These are phyloP conservation scores for Ypsolopha sequella DNA, from an alignment of 2,888 invertebrate genomes.

Conservation along the genomic window DNA sequence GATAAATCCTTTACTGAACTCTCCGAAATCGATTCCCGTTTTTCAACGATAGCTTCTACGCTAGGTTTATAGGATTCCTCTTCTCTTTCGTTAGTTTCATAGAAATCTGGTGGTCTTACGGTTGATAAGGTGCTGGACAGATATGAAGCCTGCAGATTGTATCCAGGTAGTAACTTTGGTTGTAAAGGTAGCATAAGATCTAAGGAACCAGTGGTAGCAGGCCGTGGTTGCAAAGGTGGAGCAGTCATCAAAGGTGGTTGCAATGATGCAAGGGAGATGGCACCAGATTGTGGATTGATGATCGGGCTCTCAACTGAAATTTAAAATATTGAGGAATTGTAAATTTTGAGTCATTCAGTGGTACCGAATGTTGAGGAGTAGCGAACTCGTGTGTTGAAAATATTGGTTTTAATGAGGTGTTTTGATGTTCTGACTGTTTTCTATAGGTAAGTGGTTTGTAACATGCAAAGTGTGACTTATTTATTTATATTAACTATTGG, in stretches of 20 bases:
- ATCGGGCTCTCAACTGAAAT: slow-evolving; percentile 68
- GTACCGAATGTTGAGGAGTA: no score
- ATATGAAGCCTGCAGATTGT: slow-evolving; percentile 61
- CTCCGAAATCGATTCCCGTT: slow-evolving; percentile 26
- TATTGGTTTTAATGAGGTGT: no score
- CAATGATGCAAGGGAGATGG: slow-evolving; percentile 63
- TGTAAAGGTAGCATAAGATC: slow-evolving; percentile 79
- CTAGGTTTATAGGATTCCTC: slow-evolving; percentile 36
- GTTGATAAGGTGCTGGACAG: slow-evolving; percentile 65
- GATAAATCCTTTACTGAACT: not conserved
- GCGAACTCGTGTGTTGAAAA: no score
- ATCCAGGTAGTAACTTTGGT: slow-evolving; percentile 75
- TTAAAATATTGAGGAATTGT: no score
- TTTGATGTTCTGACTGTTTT: no score
- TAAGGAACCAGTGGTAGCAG: slow-evolving; percentile 77
- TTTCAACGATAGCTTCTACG: slow-evolving; percentile 48
- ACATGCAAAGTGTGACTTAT: no score
- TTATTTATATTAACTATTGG: no score
- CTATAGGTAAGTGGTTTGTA: no score
- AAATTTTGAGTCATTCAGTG: no score
- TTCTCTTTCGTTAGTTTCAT: slow-evolving; percentile 17
- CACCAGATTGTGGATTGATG: slow-evolving; percentile 56
- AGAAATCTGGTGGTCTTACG: slow-evolving; percentile 47
- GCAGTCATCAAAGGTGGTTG: slow-evolving; percentile 65
- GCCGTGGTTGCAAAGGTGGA: slow-evolving; percentile 76